Base-by-base conservation (phyloP, 1,140 invertebrate species). In the Euura saliciscinereae region DNA sequence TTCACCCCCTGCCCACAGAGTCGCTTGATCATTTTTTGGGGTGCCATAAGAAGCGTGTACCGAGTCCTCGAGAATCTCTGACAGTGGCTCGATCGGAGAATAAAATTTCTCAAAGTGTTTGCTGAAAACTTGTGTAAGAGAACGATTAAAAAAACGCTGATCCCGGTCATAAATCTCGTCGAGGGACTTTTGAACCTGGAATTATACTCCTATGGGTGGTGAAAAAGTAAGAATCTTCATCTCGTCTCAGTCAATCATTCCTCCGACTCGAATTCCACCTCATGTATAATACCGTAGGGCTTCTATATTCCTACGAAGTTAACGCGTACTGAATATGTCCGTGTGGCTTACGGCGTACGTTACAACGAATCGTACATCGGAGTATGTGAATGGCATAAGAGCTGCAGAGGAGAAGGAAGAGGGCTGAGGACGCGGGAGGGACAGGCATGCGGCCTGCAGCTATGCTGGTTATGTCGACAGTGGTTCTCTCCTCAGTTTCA, bases 391-490 rank as follows among this genome's bases (percentile, higher is more conserved):
- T 75, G 65, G 74, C 77, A 75, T 79, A 74, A 72, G 68, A 73
- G 69, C 69, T 76, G 73, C 73, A 76, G 71, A 76, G 65, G 68
- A 74, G 70, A 66, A 59, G 51, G 51, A 59, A 59, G 51, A 59
- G 43, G 66, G 43, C 66, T 42, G 66, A 67, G 51, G 51, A 59
- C 51, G 51, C 8, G n/a, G 51, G 51, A 59, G 51, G 51, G 51
- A 59, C 51, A 59, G 66, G 73, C 66, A 78, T 74, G 76, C 73
- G 80, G 77, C 78, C 75, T 71, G 68, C 68, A 80, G 79, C 78
- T 78, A 79, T 80, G 79, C 78, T 79, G 74, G 78, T 80, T 80
- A 80, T 82, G 78, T 76, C 46, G 71, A 71, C 81, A 82, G 81
- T 82, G 81, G 78, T 69, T 78, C 71, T 74, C 77, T 59, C 51